These are phyloP conservation scores for Bovichtus variegatus DNA, from an alignment of 2,797 vertebrate species.

Conservation along the genomic window DNA sequence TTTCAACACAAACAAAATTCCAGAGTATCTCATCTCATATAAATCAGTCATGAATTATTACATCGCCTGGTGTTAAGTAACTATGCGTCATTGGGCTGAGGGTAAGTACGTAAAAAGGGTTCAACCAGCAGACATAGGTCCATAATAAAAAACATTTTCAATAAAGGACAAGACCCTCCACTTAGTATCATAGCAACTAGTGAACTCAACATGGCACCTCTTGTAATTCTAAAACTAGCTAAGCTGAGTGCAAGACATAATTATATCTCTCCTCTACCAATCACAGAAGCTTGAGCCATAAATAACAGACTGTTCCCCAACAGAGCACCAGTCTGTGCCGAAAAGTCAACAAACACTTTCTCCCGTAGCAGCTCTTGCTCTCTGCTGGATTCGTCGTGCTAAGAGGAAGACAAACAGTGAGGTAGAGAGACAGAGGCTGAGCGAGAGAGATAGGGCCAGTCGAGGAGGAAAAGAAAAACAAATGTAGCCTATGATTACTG, in stretches of 20 bases:
- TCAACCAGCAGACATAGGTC: conserved; percentile 12
- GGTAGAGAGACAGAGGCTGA: conserved; percentile 39
- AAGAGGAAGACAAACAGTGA: conserved; percentile 51
- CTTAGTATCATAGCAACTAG: conserved; percentile 81
- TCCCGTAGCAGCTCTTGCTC: conserved; percentile 69
- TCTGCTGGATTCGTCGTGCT: conserved; percentile 63
- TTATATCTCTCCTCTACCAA: conserved; percentile 82
- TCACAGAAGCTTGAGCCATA: conserved; percentile 79
- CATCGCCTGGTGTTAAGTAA: background rate
- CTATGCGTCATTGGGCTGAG: background rate
- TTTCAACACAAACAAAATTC: background rate
- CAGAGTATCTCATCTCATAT: background rate
- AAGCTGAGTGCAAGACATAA: conserved; percentile 77
- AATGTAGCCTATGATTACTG: conserved; percentile 80
- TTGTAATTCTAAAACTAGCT: conserved; percentile 74
- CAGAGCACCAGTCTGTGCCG: conserved; percentile 75
- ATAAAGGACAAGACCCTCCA: conserved; percentile 49
- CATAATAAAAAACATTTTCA: conserved; percentile 40
- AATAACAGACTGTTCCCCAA: conserved; percentile 82
- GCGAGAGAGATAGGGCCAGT: conserved; percentile 20
- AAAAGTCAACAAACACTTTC: conserved; percentile 85
- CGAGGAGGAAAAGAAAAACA: conserved; percentile 72
- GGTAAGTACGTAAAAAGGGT: conserved; percentile 6
- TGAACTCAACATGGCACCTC: conserved; percentile 77
- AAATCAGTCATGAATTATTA: background rate